phyloP scores from a whole-genome alignment of 2,113 vertebrate species.

The Chionomys nivalis region DNA sequence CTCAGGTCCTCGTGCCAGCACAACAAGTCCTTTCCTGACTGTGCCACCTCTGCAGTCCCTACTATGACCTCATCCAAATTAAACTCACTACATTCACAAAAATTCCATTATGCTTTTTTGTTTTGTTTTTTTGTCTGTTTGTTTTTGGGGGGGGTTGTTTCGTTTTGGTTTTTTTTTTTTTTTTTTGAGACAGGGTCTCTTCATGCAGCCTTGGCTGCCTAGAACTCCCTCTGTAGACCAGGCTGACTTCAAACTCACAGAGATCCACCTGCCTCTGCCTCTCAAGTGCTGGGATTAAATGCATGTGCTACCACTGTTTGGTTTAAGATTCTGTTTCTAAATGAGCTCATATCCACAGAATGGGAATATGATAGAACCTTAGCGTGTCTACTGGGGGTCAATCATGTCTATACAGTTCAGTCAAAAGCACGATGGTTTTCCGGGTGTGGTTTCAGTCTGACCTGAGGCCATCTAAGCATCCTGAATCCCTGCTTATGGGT shows the following conservation, averaged over 20 bases:
- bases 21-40: neutral
- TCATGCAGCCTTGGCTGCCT: neutral
- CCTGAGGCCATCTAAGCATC: neutral
- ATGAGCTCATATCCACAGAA: too few relatives aligned
- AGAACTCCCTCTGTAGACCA: neutral
- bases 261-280: neutral
- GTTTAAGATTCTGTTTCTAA: neutral
- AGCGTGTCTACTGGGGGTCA: neutral
- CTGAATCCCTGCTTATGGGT: neutral
- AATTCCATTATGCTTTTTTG: neutral
- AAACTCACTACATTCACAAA: neutral
- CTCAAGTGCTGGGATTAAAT: neutral
- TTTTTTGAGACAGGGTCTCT: neutral
- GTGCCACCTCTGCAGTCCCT: neutral
- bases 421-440: neutral
- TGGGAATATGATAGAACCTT: neutral
- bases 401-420: neutral
- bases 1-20: neutral
- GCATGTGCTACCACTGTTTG: accelerated
- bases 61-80: neutral
- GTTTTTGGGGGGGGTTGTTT: too few relatives aligned
- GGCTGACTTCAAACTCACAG: neutral
- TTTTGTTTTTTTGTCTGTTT: neutral
- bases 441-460: neutral
- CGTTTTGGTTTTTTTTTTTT: neutral